A percentile compares a stretch with the other conserved stretches of the same genome.
Evolutionary conservation across 2,888 invertebrate genomes (phyloP).

Genomic region (Hemithea aestivaria): DNA sequence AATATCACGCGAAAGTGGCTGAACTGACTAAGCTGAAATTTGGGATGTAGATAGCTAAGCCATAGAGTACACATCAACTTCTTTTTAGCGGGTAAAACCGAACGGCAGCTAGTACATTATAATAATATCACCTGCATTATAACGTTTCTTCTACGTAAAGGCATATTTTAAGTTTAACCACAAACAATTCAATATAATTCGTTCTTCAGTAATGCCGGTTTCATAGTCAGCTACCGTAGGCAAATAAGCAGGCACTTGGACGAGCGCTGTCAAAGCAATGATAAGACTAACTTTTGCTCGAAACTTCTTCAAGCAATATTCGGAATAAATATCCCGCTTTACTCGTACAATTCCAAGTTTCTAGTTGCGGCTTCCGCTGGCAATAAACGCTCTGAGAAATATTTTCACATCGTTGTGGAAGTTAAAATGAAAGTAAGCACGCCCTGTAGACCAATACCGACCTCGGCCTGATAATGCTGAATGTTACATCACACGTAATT

Average conservation of each 20-base stretch:
- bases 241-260: neutral
- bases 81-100: too few species aligned
- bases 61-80: too few species aligned
- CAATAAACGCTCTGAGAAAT: conserved; percentile 72
- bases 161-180: too few species aligned
- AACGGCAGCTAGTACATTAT: too few species aligned
- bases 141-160: too few species aligned
- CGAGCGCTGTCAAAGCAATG: conserved; percentile 1
- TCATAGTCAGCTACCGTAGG: too few species aligned
- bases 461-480: conserved; percentile 61
- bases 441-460: conserved; percentile 66
- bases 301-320: conserved; percentile 12
- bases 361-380: conserved; percentile 52
- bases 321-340: conserved; percentile 21
- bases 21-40: too few species aligned
- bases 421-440: conserved; percentile 76
- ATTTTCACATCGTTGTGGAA: conserved; percentile 76
- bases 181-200: too few species aligned
- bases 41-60: too few species aligned
- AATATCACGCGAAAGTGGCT: too few species aligned
- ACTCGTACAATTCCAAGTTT: conserved; percentile 21
- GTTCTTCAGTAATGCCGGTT: too few species aligned
- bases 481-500: conserved; percentile 67
- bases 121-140: too few species aligned
- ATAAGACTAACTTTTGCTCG: conserved; percentile 7